These are phyloP conservation scores for Phalacrocorax aristotelis DNA, from an alignment of 2,113 vertebrate genomes.

Conservation along the genomic window DNA sequence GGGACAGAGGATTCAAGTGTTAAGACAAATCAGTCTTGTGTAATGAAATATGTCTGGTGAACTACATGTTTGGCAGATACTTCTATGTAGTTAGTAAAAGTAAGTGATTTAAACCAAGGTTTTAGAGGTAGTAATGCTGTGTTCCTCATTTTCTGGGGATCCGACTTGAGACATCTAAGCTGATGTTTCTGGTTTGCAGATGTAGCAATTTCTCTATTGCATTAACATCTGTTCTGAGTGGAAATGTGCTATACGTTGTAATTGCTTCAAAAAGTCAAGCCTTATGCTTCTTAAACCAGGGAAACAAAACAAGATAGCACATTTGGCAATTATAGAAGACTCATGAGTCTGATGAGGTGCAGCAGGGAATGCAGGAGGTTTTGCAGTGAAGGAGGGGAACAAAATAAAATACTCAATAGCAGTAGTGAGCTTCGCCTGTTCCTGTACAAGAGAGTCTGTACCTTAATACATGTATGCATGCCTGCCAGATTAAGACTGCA, in stretches of 20 bases:
- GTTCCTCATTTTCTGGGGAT: background rate
- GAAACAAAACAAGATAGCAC: background rate
- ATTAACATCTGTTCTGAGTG: background rate
- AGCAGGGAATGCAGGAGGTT: background rate
- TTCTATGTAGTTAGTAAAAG: background rate
- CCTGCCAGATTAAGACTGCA: background rate
- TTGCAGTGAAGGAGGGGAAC: background rate
- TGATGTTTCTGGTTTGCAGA: slow-evolving; percentile 32
- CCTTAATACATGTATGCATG: fast-evolving
- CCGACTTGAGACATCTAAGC: background rate
- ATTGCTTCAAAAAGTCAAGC: background rate
- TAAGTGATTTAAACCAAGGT: background rate
- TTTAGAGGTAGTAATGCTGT: background rate
- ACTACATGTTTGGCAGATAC: background rate
- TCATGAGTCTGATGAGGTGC: background rate
- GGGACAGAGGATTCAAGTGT: background rate
- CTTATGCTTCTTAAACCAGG: background rate
- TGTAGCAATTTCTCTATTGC: background rate
- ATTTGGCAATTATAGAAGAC: background rate
- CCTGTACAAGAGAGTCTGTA: background rate
- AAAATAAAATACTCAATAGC: background rate
- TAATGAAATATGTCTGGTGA: background rate
- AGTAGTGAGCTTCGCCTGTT: background rate
- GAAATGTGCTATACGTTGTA: background rate
- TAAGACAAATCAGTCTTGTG: background rate